Base-by-base conservation (phyloP, 1,140 invertebrate species). In the Procambarus clarkii region DNA sequence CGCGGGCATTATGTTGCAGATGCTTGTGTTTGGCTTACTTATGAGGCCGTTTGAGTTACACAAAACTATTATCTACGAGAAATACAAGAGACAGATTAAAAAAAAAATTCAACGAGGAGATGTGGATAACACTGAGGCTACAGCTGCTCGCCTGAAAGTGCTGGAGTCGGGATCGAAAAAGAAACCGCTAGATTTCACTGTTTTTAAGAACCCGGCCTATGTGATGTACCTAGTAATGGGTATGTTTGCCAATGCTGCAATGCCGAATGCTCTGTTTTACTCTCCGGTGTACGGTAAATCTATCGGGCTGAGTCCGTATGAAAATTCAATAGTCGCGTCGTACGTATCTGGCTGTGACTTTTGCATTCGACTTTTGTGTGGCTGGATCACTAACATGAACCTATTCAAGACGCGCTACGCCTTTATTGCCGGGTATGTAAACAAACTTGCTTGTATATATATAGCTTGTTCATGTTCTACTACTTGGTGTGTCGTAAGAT, bases 1-100 rank as follows among this genome's bases (percentile, higher is more conserved):
- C 45, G 74, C 90, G 3, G 90, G 90, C 60, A 44, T 86, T 18
- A 86, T 81, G 83, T 15, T 86, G 13, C 90, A 91, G 15, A 21
- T 91, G 71, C 15, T 79, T 0, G n/a, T 91, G 24, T 2, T 85
- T 11, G 90, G 74, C 11, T 21, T 24, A 21, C 83, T 91, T 7
- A 64, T 91, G 76, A 80, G 90, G 34, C 83, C 90, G 7, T 69
- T 86, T 24, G 60, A 86, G 21, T 13, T 69, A 5, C 90, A 91
- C 21, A n/a, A 79, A 15, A 69, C 44, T 5, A 86, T 91, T 1
- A 8, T 88, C 15, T 15, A 82, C 45, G 34, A 13, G 0, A 34
- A 71, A 54, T 46, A 74, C n/a, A 2, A 45, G 34, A 76, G 15
- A 21, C 21, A 58, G n/a, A 81, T 48, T 3, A 4, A 11, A 21